phyloP scores from a whole-genome alignment of 2,113 vertebrate species.

The Daubentonia madagascariensis region DNA sequence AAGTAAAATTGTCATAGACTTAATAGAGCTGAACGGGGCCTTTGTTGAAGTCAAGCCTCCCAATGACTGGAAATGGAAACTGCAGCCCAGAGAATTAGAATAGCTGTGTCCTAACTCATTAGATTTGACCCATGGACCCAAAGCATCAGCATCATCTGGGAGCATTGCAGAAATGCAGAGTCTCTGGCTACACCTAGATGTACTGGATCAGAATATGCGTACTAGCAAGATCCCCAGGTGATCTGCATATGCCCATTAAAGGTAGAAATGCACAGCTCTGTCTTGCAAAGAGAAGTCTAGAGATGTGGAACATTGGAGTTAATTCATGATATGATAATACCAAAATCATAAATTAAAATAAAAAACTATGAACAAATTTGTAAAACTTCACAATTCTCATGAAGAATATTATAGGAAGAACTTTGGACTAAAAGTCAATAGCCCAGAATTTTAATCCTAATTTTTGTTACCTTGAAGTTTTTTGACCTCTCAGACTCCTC shows the following conservation, averaged over 20 bases:
- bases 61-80: not conserved
- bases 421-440: not conserved
- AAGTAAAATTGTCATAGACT: not conserved
- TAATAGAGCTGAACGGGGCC: too few species aligned
- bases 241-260: not conserved
- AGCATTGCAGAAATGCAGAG: not conserved
- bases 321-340: not conserved
- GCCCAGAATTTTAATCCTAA: not conserved
- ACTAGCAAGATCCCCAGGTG: not conserved
- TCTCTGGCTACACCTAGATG: not conserved
- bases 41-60: not conserved
- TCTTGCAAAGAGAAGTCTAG: not conserved
- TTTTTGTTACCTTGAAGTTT: not conserved
- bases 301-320: not conserved
- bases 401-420: not conserved
- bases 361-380: not conserved
- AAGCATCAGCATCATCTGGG: not conserved
- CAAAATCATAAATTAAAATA: not conserved
- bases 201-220: not conserved
- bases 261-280: not conserved
- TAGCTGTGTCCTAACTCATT: not conserved
- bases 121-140: not conserved
- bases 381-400: not conserved
- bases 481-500: not conserved
- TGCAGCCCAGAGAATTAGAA: not conserved